phyloP scores from a whole-genome alignment of 2,113 vertebrate genomes.

The Desmodus rotundus region DNA sequence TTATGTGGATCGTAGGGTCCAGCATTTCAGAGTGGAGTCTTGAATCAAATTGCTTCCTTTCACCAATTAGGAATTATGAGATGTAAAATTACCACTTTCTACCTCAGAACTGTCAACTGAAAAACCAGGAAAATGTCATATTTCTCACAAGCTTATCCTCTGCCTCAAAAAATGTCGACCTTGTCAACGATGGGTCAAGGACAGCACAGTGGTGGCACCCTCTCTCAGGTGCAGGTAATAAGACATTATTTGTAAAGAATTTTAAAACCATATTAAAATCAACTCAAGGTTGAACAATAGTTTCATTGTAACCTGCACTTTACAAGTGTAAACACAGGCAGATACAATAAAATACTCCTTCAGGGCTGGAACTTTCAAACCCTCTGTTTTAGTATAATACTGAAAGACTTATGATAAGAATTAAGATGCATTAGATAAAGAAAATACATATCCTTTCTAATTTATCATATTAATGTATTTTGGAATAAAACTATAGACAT shows the following conservation, averaged over 20 bases:
- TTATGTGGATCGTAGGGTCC: background rate
- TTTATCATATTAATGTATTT: background rate
- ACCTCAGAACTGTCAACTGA: background rate
- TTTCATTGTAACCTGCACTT: background rate
- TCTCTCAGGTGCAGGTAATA: fast-evolving
- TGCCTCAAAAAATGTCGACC: background rate
- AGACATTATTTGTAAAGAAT: background rate
- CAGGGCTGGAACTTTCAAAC: background rate
- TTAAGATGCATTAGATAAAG: background rate
- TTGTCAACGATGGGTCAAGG: background rate
- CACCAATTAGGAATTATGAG: background rate
- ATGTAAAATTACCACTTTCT: background rate
- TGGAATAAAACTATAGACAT: constrained; percentile 1
- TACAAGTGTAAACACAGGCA: background rate
- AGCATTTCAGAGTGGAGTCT: background rate
- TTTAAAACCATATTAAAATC: background rate
- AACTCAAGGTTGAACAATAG: background rate
- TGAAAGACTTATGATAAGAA: background rate
- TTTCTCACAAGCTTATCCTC: background rate
- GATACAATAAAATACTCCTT: background rate
- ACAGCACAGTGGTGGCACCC: fast-evolving
- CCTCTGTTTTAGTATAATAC: background rate
- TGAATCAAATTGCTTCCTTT: background rate
- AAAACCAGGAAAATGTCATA: background rate
- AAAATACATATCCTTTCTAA: background rate